These are phyloP conservation scores for Eupeodes latifasciatus DNA, from an alignment of 2,888 invertebrate genomes.

Conservation along the genomic window DNA sequence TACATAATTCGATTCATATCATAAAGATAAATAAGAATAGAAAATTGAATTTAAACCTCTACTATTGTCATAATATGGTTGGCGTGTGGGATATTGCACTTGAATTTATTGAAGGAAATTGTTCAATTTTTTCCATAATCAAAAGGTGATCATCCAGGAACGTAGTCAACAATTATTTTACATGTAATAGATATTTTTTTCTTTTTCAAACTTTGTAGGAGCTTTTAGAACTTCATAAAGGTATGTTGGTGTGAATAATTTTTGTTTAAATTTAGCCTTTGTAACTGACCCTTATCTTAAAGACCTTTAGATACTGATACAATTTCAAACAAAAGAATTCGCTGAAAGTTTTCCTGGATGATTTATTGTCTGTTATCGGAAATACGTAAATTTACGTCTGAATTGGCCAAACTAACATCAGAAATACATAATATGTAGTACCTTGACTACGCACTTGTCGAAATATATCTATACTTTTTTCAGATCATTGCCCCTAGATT, in stretches of 20 bases:
- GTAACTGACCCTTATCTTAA: too few species aligned
- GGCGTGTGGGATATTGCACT: constrained; percentile 34
- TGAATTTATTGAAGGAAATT: constrained; percentile 32
- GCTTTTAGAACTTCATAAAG: too few species aligned
- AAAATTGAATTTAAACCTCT: not conserved
- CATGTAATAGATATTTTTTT: not conserved
- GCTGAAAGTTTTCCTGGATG: too few species aligned
- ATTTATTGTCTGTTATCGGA: too few species aligned
- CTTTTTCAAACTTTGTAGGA: not conserved
- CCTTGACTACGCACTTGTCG: not conserved
- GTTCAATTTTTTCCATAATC: constrained; percentile 30
- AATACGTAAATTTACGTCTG: too few species aligned
- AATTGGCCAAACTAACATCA: too few species aligned
- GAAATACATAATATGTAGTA: not conserved
- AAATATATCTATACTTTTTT: not conserved
- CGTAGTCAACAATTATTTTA: not conserved
- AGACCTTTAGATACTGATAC: too few species aligned
- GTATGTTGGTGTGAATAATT: too few species aligned
- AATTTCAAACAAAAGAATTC: too few species aligned
- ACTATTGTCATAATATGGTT: not conserved
- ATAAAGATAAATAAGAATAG: constrained; percentile 4
- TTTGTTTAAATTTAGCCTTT: too few species aligned
- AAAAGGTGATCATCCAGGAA: constrained; percentile 2
- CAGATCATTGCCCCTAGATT: constrained; percentile 14
- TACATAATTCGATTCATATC: not conserved